Conservation (phyloP, 2,888 invertebrate species). For the Fragum fragum region DNA sequence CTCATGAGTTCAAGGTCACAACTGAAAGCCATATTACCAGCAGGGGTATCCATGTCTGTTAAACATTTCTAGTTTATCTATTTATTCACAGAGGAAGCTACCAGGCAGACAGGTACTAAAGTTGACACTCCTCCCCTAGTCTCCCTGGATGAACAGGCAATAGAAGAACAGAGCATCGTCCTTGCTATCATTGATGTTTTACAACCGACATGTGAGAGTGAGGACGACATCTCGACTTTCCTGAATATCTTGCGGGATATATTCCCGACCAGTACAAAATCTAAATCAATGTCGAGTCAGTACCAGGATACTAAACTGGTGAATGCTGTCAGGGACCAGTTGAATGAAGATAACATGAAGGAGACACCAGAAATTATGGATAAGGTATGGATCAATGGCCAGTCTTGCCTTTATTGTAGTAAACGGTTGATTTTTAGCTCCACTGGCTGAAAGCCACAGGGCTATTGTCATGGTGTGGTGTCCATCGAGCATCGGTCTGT, state of each 20-base stretch:
- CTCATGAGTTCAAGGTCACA: no score
- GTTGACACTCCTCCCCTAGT: constrained; percentile 65
- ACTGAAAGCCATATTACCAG: no score
- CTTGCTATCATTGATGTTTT: constrained; percentile 77
- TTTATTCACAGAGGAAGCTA: constrained; percentile 50
- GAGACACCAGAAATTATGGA: constrained; percentile 75
- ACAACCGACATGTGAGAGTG: constrained; percentile 71
- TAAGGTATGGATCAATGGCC: no score
- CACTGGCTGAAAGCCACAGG: no score
- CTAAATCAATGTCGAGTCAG: constrained; percentile 64
- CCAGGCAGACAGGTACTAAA: constrained; percentile 51
- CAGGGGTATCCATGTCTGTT: no score
- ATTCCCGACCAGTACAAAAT: constrained; percentile 78
- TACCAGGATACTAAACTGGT: constrained; percentile 75
- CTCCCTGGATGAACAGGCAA: constrained; percentile 59
- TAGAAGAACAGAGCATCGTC: constrained; percentile 82
- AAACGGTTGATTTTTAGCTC: no score
- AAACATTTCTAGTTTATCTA: no score
- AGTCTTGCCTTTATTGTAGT: no score
- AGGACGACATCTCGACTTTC: constrained; percentile 74
- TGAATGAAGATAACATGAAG: constrained; percentile 81
- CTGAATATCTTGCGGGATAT: constrained; percentile 78
- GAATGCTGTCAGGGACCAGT: constrained; percentile 80
- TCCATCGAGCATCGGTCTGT: no score
- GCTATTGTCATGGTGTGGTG: no score